These are phyloP conservation scores for Alethe castanea DNA, from an alignment of 2,113 vertebrate genomes.

Conservation along the genomic window DNA sequence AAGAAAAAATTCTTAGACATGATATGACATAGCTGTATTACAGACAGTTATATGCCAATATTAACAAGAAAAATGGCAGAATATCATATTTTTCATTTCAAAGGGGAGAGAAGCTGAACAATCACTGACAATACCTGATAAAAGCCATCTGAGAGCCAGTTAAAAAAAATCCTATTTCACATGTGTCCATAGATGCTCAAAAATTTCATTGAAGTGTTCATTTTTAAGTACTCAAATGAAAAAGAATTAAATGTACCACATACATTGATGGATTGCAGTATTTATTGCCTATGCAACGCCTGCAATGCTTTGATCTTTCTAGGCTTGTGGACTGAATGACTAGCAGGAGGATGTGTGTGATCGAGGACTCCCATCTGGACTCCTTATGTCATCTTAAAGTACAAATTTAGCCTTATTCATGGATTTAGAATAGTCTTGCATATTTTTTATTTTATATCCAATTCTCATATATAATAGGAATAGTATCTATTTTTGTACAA, in stretches of 20 bases:
- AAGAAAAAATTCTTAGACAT: background rate
- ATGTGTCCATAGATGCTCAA: background rate
- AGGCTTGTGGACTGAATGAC: background rate
- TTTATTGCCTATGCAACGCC: background rate
- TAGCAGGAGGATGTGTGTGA: background rate
- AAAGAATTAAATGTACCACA: background rate
- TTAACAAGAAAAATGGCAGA: background rate
- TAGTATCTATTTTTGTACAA: background rate
- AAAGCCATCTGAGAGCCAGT: background rate
- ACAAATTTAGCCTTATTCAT: background rate
- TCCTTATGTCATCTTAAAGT: background rate
- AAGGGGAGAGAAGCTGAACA: background rate
- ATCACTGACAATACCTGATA: background rate
- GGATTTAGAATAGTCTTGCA: background rate
- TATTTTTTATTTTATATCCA: background rate
- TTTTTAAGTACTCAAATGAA: background rate
- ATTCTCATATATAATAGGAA: background rate
- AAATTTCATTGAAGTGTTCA: background rate
- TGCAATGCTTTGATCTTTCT: background rate
- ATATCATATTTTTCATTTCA: background rate
- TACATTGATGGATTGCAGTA: background rate
- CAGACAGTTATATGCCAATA: background rate
- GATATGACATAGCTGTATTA: background rate
- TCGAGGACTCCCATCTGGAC: background rate
- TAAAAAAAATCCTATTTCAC: background rate